Conservation (phyloP, 2,113 vertebrate genomes). For the Callipepla californica region DNA sequence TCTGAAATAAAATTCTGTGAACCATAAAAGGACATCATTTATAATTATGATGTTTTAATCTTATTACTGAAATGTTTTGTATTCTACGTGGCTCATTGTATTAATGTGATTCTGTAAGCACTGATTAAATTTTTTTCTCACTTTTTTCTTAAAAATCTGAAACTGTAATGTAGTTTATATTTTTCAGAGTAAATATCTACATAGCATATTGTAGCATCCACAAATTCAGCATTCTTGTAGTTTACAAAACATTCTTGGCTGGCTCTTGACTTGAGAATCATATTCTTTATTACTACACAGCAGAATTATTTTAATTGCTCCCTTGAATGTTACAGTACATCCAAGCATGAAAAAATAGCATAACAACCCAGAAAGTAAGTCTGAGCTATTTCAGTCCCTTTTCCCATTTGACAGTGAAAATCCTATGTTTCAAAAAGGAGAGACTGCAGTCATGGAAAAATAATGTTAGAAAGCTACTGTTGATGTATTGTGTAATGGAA, state of each 20-base stretch:
- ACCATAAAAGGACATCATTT: not conserved
- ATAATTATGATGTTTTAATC: not conserved
- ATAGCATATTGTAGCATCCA: not conserved
- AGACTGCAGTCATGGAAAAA: conserved; percentile 6
- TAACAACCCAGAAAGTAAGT: not conserved
- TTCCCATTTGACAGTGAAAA: conserved; percentile 54
- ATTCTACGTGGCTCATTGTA: not conserved
- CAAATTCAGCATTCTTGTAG: not conserved
- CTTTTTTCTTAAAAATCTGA: not conserved
- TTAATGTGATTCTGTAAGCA: not conserved
- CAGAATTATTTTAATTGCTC: conserved; percentile 57
- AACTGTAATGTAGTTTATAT: not conserved
- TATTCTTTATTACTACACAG: conserved; percentile 38
- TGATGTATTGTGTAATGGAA: not conserved
- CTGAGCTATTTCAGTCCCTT: conserved; percentile 49
- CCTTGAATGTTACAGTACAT: conserved; percentile 48
- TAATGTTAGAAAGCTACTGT: conserved; percentile 45
- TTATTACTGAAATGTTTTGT: not conserved
- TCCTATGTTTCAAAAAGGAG: conserved; percentile 52
- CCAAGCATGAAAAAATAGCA: conserved; percentile 32
- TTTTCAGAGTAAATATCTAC: not conserved
- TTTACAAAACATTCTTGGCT: conserved; percentile 28
- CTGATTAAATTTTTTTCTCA: not conserved
- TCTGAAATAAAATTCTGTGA: not conserved
- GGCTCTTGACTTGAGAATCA: conserved; percentile 23